Base-by-base conservation (phyloP, 2,888 invertebrate species). In the Halictus ligatus region DNA sequence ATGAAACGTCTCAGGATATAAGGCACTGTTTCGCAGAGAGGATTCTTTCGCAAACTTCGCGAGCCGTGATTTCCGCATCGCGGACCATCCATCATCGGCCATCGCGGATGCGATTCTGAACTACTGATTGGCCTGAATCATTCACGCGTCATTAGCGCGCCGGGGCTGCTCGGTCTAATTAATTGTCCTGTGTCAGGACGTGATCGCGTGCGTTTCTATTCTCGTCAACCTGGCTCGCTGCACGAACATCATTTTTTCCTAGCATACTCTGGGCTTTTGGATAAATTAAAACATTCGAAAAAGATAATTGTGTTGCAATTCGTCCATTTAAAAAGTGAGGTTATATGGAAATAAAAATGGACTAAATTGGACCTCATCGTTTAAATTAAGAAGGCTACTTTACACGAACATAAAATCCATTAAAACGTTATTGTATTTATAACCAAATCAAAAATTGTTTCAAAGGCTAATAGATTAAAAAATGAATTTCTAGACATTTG, bases 71-170 rank as follows among this genome's bases (percentile, higher is more conserved):
- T 91, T 91, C 88, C 87, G 91, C 91, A 88, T 91, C 89, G 88
- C 78, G 75, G 40, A 85, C 86, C 81, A 91, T 91, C 88, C 88
- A 91, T 91, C 91, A 90, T 88, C 89, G 79, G 77, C 74, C 80
- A 87, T 87, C 87, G 86, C 80, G 90, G 89, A 90, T 85, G 81
- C 86, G 88, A 87, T 90, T 89, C 90, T 90, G 84, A 86, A 89
- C 71, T 88, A 84, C 88, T 89, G 90, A 91, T 91, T 87, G 89
- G 90, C 75, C 86, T 86, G 89, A 88, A 90, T 91, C 91, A 84
- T 91, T 91, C 91, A 89, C 89, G 91, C 90, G 87, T 90, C 91
- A 91, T 91, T 90, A 91, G 88, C 86, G 88, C 87, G 89, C 85
- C 86, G 81, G 86, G 87, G 90, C 87, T 90, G 87, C 84, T 85